These are phyloP conservation scores for Mesocentrotus franciscanus DNA, from an alignment of 53 echinoderm and acorn worm genomes.

Conservation along the genomic window DNA sequence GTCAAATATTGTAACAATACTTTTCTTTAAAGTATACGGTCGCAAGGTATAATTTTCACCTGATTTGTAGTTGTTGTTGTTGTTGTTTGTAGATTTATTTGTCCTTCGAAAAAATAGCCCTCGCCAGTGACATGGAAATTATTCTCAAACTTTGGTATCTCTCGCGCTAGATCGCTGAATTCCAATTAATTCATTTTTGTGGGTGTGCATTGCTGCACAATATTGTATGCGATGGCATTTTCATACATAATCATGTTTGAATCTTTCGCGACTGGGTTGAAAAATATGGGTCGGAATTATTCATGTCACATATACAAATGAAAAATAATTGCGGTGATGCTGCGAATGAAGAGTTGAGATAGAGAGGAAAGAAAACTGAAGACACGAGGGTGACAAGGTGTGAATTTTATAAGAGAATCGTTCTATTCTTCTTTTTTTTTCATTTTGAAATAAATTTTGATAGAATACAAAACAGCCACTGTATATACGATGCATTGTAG, in stretches of 20 bases:
- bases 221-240: not conserved
- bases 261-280: constrained; percentile 2
- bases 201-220: not conserved
- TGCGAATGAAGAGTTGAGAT: not conserved
- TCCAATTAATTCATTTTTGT: constrained; percentile 9
- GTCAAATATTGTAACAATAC: too few relatives aligned
- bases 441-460: not conserved
- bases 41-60: too few relatives aligned
- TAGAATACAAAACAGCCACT: not conserved
- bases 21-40: too few relatives aligned
- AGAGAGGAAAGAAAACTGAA: not conserved
- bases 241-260: not conserved
- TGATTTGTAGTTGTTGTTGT: too few relatives aligned
- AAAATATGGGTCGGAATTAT: constrained; percentile 49
- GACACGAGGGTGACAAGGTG: not conserved
- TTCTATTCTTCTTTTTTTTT: not conserved
- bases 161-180: not conserved
- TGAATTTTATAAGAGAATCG: not conserved
- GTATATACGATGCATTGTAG: too few relatives aligned
- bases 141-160: not conserved
- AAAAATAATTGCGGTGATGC: not conserved
- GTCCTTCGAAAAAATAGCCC: not conserved
- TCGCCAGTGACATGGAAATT: not conserved
- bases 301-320: not conserved
- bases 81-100: not conserved